Conservation (phyloP, 2,797 vertebrate genomes). For the Enteromius fasciolatus region DNA sequence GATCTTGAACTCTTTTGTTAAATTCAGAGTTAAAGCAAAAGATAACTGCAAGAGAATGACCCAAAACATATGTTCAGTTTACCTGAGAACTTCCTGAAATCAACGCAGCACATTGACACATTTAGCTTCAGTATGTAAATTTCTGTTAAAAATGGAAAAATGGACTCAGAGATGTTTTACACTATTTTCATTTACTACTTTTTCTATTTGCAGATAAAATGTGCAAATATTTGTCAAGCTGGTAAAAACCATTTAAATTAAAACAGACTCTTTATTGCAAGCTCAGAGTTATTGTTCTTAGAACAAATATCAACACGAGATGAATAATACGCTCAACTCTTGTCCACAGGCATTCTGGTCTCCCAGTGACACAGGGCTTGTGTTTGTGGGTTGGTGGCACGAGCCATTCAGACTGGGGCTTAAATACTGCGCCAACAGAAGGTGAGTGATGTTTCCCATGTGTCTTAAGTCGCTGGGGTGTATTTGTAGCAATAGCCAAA, state of each 20-base stretch:
- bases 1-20: too few relatives aligned
- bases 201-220: background rate
- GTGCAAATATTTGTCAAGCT: background rate
- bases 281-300: background rate
- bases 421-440: slow-evolving; percentile 87
- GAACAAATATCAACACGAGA: background rate
- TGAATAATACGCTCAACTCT: background rate
- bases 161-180: too few relatives aligned
- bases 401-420: slow-evolving; percentile 90
- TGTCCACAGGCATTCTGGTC: slow-evolving; percentile 89
- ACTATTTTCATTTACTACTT: background rate
- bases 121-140: too few relatives aligned
- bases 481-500: too few relatives aligned
- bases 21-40: too few relatives aligned
- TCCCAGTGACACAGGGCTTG: slow-evolving; percentile 85
- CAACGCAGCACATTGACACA: too few relatives aligned
- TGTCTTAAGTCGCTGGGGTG: too few relatives aligned
- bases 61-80: too few relatives aligned
- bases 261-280: background rate
- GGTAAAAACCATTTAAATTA: background rate
- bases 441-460: slow-evolving; percentile 76
- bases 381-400: slow-evolving; percentile 91
- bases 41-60: too few relatives aligned
- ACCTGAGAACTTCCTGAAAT: too few relatives aligned
- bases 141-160: too few relatives aligned